Conservation (phyloP, 2,113 vertebrate species). For the Actenoides lindsayi region DNA sequence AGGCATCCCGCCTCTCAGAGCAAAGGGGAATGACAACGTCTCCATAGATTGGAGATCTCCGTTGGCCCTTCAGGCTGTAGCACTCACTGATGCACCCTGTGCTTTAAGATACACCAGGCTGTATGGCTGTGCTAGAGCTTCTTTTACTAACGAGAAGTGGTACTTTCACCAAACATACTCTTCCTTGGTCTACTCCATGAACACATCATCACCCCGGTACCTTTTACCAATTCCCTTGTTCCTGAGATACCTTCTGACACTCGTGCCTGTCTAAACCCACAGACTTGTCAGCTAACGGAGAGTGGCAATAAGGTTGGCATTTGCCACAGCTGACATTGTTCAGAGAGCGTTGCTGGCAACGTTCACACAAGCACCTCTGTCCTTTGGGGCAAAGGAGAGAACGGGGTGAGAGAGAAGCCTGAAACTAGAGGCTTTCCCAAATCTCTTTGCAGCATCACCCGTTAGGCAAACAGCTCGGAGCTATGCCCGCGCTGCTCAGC, state of each 20-base stretch:
- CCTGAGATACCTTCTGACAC: neutral
- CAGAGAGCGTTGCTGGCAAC: neutral
- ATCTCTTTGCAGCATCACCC: neutral
- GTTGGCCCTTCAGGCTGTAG: neutral
- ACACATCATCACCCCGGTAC: neutral
- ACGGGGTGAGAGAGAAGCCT: neutral
- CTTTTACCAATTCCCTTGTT: neutral
- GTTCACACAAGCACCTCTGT: neutral
- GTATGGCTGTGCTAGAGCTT: neutral
- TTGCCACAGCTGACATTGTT: neutral
- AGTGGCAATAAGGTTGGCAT: neutral
- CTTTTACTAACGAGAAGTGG: neutral
- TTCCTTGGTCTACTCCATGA: neutral
- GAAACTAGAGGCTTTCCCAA: neutral
- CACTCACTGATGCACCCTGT: neutral
- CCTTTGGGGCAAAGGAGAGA: neutral
- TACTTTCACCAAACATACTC: neutral
- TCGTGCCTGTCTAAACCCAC: rapidly evolving
- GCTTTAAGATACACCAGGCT: neutral
- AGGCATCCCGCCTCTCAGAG: neutral
- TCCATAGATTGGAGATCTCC: neutral
- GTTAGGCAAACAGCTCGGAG: neutral
- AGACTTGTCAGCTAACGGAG: neutral
- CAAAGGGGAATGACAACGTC: neutral
- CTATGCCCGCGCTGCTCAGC: neutral